phyloP scores from a whole-genome alignment of 1,140 invertebrate species.

The Apis mellifera region DNA sequence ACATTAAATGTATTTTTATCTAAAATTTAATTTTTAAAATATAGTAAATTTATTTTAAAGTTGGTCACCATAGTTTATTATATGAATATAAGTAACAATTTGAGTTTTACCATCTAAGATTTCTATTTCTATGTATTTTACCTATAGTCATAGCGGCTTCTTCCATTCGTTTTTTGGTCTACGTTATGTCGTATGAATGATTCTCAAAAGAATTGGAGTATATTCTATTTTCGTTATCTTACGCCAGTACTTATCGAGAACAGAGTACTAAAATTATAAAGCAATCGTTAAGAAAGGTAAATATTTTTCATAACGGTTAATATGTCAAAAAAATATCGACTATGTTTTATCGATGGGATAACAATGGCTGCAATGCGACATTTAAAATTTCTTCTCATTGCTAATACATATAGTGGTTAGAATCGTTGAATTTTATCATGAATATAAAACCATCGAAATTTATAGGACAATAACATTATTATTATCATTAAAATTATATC shows the following conservation, averaged over 20 bases:
- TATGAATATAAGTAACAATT: background rate
- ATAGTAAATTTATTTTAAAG: background rate
- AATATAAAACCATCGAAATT: background rate
- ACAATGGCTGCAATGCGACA: conserved; percentile 62
- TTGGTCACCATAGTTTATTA: background rate
- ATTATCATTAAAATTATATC: background rate
- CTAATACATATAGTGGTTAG: background rate
- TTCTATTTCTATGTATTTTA: conserved; percentile 18
- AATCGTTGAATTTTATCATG: background rate
- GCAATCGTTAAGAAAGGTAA: conserved; percentile 31
- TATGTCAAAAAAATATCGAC: background rate
- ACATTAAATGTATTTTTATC: background rate
- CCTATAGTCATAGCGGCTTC: conserved; percentile 33
- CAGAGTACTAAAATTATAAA: background rate
- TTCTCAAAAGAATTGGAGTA: background rate
- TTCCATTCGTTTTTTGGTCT: conserved; percentile 40
- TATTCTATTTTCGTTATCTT: conserved; percentile 28
- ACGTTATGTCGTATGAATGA: conserved; percentile 17
- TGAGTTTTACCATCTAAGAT: conserved; percentile 20
- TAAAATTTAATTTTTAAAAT: background rate
- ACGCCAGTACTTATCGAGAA: background rate
- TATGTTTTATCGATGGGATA: conserved; percentile 32
- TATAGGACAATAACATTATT: background rate
- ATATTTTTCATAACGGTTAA: background rate
- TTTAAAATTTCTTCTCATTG: conserved; percentile 12